A percentile compares a stretch with the other conserved stretches of the same genome.
Evolutionary conservation across 2,797 vertebrate genomes (phyloP).

Genomic region (Myoxocephalus aenaeus): DNA sequence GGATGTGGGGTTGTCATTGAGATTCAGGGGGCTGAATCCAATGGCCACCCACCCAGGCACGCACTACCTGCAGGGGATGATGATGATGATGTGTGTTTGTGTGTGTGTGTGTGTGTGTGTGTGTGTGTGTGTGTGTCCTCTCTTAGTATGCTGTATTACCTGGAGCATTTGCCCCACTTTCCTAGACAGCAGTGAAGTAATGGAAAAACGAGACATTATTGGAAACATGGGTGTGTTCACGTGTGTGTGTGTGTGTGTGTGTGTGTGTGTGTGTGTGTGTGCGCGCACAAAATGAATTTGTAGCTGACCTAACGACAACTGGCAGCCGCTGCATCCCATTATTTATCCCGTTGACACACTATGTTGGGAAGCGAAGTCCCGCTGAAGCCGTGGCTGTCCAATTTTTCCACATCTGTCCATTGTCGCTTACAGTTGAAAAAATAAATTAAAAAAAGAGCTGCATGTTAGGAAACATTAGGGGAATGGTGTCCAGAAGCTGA

Average conservation of each 20-base stretch:
- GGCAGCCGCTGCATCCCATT: conserved; percentile 42
- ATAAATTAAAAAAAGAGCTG: conserved; percentile 16
- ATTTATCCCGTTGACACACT: conserved; percentile 17
- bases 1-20: conserved; percentile 77
- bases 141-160: conserved; percentile 49
- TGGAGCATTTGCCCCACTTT: conserved; percentile 71
- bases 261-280: neutral
- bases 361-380: conserved; percentile 24
- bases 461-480: conserved; percentile 11
- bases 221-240: conserved; percentile 44
- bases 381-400: conserved; percentile 34
- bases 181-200: conserved; percentile 47
- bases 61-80: conserved; percentile 49
- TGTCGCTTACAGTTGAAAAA: conserved; percentile 31
- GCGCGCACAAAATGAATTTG: conserved; percentile 46
- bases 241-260: conserved; percentile 13
- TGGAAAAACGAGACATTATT: conserved; percentile 59
- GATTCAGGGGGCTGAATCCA: conserved; percentile 70
- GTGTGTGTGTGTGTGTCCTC: conserved; percentile 19
- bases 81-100: too few species aligned
- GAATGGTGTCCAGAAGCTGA: conserved; percentile 31
- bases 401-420: conserved; percentile 38
- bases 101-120: conserved; percentile 18
- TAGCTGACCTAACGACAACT: conserved; percentile 60
- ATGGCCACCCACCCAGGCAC: conserved; percentile 50